phyloP scores from a whole-genome alignment of 2,797 vertebrate genomes.

The Microchirus variegatus region DNA sequence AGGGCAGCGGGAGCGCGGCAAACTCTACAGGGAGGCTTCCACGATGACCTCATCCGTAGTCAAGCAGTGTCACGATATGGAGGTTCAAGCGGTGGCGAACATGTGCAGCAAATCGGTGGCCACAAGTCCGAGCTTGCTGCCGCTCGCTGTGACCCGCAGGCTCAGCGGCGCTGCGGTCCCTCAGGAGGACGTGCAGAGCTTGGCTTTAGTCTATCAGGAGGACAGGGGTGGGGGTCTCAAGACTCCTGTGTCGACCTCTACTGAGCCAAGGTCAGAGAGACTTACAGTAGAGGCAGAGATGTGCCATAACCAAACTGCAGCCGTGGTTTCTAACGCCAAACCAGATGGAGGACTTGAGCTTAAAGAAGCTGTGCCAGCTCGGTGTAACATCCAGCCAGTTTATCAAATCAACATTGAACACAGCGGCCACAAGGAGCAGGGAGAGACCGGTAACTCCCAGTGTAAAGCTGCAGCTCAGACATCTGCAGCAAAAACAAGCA shows the following conservation, averaged over 20 bases:
- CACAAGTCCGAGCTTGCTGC: conserved; percentile 92
- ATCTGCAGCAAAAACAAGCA: conserved; percentile 42
- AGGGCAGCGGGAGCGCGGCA: conserved; percentile 55
- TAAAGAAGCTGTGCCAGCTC: conserved; percentile 57
- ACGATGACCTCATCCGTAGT: conserved; percentile 88
- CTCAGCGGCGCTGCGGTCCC: conserved; percentile 31
- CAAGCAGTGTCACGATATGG: conserved; percentile 83
- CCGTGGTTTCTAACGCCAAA: conserved; percentile 44
- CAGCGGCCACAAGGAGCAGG: conserved; percentile 60
- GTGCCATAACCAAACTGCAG: conserved; percentile 57
- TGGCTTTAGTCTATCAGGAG: conserved; percentile 79
- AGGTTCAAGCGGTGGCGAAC: conserved; percentile 90
- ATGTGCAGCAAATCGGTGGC: conserved; percentile 87
- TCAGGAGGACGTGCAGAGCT: conserved; percentile 79
- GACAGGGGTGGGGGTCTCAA: conserved; percentile 41
- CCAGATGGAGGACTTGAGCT: conserved; percentile 60
- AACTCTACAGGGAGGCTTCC: conserved; percentile 85
- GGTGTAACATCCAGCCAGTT: conserved; percentile 71
- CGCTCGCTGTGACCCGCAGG: conserved; percentile 68
- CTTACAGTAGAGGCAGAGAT: conserved; percentile 69
- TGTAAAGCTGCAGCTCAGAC: conserved; percentile 28
- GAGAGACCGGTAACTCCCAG: conserved; percentile 29
- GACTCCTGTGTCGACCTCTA: conserved; percentile 11
- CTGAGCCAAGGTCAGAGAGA: conserved; percentile 54
- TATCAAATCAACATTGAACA: conserved; percentile 81